Conservation (phyloP, 2,113 vertebrate genomes). For the Carassius auratus region DNA sequence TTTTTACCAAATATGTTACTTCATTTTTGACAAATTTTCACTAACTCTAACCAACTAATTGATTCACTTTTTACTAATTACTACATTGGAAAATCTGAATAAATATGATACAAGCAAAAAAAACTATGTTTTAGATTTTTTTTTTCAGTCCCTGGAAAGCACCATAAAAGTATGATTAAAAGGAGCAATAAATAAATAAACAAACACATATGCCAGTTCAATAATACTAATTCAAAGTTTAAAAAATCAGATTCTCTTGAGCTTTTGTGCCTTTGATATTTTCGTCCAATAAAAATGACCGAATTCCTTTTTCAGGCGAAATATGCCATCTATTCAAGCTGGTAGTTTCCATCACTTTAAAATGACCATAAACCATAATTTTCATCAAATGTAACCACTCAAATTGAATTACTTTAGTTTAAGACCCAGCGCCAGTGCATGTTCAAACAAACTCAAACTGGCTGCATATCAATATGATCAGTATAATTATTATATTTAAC, state of each 20-base stretch:
- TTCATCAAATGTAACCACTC: background rate
- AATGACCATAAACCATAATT: too few species aligned
- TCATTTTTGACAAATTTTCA: background rate
- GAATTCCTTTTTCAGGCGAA: background rate
- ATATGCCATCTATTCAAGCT: background rate
- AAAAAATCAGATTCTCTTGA: background rate
- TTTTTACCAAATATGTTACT: background rate
- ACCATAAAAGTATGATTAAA: background rate
- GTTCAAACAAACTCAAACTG: background rate
- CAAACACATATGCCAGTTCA: too few species aligned
- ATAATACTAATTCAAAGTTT: background rate
- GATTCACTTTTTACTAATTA: background rate
- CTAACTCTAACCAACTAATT: too few species aligned
- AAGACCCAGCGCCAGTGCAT: background rate
- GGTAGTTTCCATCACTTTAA: background rate
- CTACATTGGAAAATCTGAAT: background rate
- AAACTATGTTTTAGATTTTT: background rate
- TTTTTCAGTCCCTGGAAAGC: background rate
- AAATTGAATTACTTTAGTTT: background rate
- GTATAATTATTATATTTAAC: background rate
- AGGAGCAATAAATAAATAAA: too few species aligned
- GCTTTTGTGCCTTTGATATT: background rate
- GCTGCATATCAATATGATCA: background rate
- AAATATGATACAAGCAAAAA: background rate
- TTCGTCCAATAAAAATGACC: background rate